phyloP scores from a whole-genome alignment of 2,113 vertebrate species.

The Scatophagus argus region DNA sequence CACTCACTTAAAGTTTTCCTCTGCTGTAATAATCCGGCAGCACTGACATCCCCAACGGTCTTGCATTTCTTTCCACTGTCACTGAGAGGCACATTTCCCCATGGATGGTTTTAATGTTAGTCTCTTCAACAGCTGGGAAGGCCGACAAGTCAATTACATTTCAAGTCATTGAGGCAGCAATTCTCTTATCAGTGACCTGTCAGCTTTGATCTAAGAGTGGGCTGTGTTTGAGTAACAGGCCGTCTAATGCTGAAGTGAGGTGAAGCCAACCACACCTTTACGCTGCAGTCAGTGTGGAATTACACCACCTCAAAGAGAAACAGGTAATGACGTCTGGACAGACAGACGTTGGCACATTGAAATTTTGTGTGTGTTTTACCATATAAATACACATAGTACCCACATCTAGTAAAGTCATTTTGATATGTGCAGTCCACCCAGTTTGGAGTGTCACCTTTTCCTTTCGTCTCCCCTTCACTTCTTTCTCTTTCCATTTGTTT shows the following conservation, averaged over 20 bases:
- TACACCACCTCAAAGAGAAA: not conserved
- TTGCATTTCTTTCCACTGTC: conserved; percentile 35
- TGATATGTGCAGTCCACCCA: not conserved
- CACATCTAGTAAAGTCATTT: not conserved
- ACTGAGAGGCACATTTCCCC: conserved; percentile 43
- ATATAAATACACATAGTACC: not conserved
- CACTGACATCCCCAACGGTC: conserved; percentile 27
- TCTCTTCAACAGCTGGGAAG: conserved; percentile 37
- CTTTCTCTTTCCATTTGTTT: not conserved
- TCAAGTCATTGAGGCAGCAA: conserved; percentile 49
- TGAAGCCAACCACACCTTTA: conserved; percentile 32
- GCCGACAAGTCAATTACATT: conserved; percentile 55
- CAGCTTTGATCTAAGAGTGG: conserved; percentile 42
- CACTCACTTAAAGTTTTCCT: not conserved
- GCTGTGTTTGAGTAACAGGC: conserved; percentile 46
- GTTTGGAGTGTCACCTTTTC: not conserved
- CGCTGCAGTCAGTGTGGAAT: not conserved
- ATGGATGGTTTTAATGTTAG: conserved; percentile 48
- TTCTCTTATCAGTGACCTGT: conserved; percentile 55
- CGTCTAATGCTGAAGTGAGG: conserved; percentile 28
- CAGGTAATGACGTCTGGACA: not conserved
- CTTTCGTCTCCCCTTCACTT: not conserved
- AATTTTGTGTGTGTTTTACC: not conserved
- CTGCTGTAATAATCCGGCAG: conserved; percentile 19
- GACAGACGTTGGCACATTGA: not conserved